phyloP scores from a whole-genome alignment of 30 jellyfish, hydroid and myxozoan species.

The Cassiopea xamachana region DNA sequence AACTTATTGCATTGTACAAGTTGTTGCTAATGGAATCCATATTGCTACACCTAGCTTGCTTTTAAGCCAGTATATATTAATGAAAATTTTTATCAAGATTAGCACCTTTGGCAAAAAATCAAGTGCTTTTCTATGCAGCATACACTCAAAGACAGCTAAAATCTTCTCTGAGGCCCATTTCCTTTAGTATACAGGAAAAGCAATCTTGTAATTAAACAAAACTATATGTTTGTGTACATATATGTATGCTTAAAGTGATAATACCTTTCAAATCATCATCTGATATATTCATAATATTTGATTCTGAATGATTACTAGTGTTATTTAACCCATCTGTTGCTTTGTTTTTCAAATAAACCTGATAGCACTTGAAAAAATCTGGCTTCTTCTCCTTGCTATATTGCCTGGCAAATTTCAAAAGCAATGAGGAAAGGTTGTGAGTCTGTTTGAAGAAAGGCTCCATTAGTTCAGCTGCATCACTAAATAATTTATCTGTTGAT shows the following conservation, averaged over 20 bases:
- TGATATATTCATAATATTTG: neutral
- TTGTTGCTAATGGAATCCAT: too few species aligned
- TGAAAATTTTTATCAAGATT: too few species aligned
- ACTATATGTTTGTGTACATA: too few species aligned
- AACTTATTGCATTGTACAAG: too few species aligned
- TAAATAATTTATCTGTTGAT: slow-evolving; percentile 73
- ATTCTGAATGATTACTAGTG: neutral
- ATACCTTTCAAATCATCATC: slow-evolving; percentile 47
- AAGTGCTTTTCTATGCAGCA: too few species aligned
- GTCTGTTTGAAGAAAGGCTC: slow-evolving; percentile 70
- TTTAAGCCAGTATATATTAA: too few species aligned
- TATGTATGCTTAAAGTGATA: neutral
- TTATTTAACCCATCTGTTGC: neutral
- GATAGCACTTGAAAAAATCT: slow-evolving; percentile 64
- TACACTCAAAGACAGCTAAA: too few species aligned
- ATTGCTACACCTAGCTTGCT: too few species aligned
- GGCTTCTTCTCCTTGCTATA: slow-evolving; percentile 64
- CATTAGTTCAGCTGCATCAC: slow-evolving; percentile 41
- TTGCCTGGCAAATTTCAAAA: slow-evolving; percentile 64
- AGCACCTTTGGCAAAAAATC: too few species aligned
- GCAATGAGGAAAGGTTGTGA: slow-evolving; percentile 35
- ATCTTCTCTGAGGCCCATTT: too few species aligned
- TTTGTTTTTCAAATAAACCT: slow-evolving; percentile 50
- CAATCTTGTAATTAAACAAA: too few species aligned
- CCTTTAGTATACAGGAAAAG: too few species aligned